Evolutionary conservation across 2,797 vertebrate species (phyloP), one percentile per base, ranked within the genome.

Genomic region (Mus minutoides): DNA sequence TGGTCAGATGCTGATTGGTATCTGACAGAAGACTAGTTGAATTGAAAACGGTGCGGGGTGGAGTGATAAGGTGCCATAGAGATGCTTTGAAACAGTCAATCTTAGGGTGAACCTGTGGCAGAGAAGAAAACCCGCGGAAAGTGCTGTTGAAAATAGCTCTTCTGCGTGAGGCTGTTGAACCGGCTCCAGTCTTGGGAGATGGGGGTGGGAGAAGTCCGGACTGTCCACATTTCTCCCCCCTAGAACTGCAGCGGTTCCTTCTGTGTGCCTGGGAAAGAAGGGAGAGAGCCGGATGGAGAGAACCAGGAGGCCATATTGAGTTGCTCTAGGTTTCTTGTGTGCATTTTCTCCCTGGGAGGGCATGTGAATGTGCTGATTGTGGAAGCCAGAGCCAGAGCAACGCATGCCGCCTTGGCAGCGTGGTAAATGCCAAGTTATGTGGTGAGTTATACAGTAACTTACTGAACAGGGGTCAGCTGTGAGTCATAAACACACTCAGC

Each of bases 221-320:
- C n/a, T 31, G 2, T 6, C 64, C 31, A 34, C 64, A 4, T 31
- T n/a, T 1, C 2, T 2, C 10, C 8, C 1, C 2, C 56, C 34
- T 31, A 40, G 56, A 82, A 26, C 79, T 56, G 22, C 12, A 40
- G n/a, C 58, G 54, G 22, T 58, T 26, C 34, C 77, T 54, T n/a
- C 49, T 54, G 31, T 31, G 49, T 22, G 19, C n/a, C 54, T 83
- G 79, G 78, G 24, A 83, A 60, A 40, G 79, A 60, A 83, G 24
- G n/a, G 24, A 58, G 54, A 80, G 52, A 54, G 49, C 16, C 31
- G 1, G 31, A 34, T 3, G 37, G 19, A 54, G 19, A 80, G 11
- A 58, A 40, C n/a, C 56, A 83, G 79, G 56, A 60, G 56, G 58
- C 79, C 79, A 82, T 24, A 29, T 40, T 40, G n/a, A 82, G 56